A percentile compares a stretch with the other conserved stretches of the same genome.
Evolutionary conservation across 1,140 invertebrate species (phyloP).

Genomic region (Drosophila truncata): DNA sequence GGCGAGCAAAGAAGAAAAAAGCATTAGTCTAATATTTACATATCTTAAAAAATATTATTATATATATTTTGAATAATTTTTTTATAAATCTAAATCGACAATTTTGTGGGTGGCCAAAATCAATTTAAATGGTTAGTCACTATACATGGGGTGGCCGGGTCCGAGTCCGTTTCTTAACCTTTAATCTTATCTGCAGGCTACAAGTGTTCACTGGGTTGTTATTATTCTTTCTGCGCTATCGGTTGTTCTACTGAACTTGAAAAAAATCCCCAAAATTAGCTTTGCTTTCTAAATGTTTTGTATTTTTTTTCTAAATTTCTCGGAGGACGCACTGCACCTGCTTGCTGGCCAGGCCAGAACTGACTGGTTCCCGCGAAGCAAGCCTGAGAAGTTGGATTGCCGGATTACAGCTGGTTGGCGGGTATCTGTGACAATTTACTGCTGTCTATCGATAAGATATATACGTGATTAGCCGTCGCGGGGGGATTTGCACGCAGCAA

Average conservation of each 20-base stretch:
- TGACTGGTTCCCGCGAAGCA: conserved; percentile 1
- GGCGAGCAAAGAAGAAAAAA: no score
- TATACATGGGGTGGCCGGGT: conserved; percentile 6
- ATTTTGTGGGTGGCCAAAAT: conserved; percentile 7
- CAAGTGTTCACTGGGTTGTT: conserved; percentile 22
- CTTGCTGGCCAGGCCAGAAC: conserved; percentile 40
- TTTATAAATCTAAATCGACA: neutral
- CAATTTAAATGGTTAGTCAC: conserved; percentile 15
- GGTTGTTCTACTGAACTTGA: conserved; percentile 43
- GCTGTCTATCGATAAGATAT: conserved; percentile 53
- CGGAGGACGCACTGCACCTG: conserved; percentile 22
- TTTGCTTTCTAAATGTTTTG: neutral
- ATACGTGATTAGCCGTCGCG: conserved; percentile 28
- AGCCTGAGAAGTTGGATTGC: conserved; percentile 12
- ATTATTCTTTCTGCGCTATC: conserved; percentile 32
- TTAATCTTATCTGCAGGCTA: conserved; percentile 59
- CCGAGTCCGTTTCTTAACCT: conserved; percentile 42
- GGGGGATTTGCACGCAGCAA: conserved; percentile 20
- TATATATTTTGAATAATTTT: no score
- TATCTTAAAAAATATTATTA: neutral
- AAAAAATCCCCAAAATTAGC: conserved; percentile 4
- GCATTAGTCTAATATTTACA: neutral
- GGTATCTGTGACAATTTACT: conserved; percentile 21
- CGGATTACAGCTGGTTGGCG: conserved; percentile 25
- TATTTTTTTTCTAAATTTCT: neutral